Evolutionary conservation across 2,888 invertebrate species (phyloP), one percentile per base, ranked within the genome.

Genomic region (Disparrhopalites patrizii): DNA sequence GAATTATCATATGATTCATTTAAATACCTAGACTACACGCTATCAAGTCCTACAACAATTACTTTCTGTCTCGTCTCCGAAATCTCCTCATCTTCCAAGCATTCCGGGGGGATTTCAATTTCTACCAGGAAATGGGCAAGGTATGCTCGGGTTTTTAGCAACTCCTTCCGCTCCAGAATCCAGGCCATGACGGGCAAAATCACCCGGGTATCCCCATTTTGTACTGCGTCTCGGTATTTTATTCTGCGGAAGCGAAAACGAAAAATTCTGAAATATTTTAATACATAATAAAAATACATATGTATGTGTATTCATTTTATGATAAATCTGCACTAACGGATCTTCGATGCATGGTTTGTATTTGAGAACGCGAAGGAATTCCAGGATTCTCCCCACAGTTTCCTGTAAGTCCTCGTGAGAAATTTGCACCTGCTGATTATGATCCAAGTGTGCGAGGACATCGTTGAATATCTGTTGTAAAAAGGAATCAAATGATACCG

Each of bases 131-230:
- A 77, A 52, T 74, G 79, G 18, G 83, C 82, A 67, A 84, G 77
- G 76, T 84, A 85, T 0, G 83, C 83, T 66, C 84, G 75, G 72
- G 83, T 83, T 76, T 82, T 82, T 36, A 84, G 77, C 10, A 81
- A 81, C 1, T 80, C 80, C n/a, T 81, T 77, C 40, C 80, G 78
- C 51, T 77, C 76, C 43, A 85, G 78, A 25, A 83, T 77, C 82
- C 83, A 85, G 73, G 81, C 79, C 69, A 85, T 75, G 25, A 84
- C 80, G 2, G 83, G 82, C 73, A 82, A 82, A 31, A 84, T 77
- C 1, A 82, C 77, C 33, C 78, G 77, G 73, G 83, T 83, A 43
- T 82, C 80, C 38, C 83, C 84, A 56, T 81, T 80, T 0, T 84
- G 81, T 20, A 85, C 75, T 10, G 82, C 83, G 65, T 82, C 79